phyloP scores from a whole-genome alignment of 1,140 invertebrate genomes.

The Gerris buenoi region DNA sequence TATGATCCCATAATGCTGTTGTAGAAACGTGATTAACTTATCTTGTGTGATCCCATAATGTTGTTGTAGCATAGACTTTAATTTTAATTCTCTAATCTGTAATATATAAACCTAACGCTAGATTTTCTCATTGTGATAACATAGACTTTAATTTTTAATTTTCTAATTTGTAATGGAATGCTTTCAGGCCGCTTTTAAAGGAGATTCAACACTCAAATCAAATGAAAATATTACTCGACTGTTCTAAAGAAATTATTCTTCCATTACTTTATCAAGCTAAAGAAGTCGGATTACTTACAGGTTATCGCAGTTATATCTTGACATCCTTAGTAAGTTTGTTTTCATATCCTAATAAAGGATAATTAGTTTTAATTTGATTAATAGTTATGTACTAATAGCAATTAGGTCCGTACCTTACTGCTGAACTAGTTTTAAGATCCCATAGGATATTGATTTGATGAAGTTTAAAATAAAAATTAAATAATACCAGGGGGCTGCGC shows the following conservation, averaged over 20 bases:
- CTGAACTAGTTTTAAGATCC: too few relatives aligned
- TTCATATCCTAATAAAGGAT: too few relatives aligned
- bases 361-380: too few relatives aligned
- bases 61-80: neutral
- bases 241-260: slow-evolving; percentile 45
- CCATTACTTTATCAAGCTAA: slow-evolving; percentile 57
- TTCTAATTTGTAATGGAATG: neutral
- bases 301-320: slow-evolving; percentile 46
- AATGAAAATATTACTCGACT: slow-evolving; percentile 64
- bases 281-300: slow-evolving; percentile 63
- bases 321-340: slow-evolving; percentile 40
- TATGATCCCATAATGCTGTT: neutral
- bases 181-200: slow-evolving; percentile 53
- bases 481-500: too few relatives aligned
- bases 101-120: neutral
- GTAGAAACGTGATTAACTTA: neutral
- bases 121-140: neutral
- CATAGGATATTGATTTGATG: too few relatives aligned
- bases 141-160: neutral
- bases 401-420: too few relatives aligned
- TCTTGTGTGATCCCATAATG: neutral
- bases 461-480: too few relatives aligned
- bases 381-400: too few relatives aligned
- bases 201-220: slow-evolving; percentile 52
- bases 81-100: neutral